These are phyloP conservation scores for Sparidentex hasta DNA, from an alignment of 2,797 vertebrate species.

Conservation along the genomic window DNA sequence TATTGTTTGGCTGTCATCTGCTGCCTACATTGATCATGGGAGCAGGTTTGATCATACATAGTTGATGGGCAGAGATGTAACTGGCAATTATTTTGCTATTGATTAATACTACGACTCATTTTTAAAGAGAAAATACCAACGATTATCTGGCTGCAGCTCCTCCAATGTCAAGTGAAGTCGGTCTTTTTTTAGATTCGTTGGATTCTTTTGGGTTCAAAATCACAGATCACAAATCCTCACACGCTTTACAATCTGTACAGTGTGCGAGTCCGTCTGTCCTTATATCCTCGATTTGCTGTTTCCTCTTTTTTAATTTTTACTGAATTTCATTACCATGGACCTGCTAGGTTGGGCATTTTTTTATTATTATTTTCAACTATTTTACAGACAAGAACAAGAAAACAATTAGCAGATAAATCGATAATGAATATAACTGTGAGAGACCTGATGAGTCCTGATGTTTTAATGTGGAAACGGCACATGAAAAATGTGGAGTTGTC, in stretches of 20 bases:
- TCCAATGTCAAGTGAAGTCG: not conserved
- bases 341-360: not conserved
- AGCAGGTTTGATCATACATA: not conserved
- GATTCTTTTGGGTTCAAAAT: too few relatives aligned
- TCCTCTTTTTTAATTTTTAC: not conserved
- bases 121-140: not conserved
- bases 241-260: too few relatives aligned
- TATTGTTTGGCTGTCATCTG: not conserved
- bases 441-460: not conserved
- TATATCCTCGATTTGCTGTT: not conserved
- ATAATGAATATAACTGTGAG: not conserved
- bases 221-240: too few relatives aligned
- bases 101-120: not conserved
- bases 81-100: not conserved
- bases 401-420: not conserved
- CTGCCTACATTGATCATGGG: not conserved
- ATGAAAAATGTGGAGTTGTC: slow-evolving; percentile 1
- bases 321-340: not conserved
- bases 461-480: not conserved
- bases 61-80: not conserved
- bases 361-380: not conserved
- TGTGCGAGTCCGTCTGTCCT: too few relatives aligned
- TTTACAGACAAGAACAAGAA: not conserved
- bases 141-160: not conserved
- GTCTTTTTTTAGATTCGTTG: too few relatives aligned